phyloP scores from a whole-genome alignment of 2,113 vertebrate genomes.

The Callaeas wilsoni region DNA sequence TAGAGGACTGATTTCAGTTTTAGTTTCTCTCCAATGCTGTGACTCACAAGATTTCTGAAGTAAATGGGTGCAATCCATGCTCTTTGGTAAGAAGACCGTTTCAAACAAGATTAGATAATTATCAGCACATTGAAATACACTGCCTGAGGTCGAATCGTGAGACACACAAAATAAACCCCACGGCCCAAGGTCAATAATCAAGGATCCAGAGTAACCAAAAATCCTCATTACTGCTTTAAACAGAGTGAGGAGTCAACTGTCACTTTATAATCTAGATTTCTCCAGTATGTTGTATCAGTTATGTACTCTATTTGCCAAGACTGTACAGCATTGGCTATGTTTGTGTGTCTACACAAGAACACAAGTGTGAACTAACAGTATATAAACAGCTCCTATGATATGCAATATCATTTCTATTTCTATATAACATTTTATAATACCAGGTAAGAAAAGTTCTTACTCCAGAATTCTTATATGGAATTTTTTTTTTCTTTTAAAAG shows the following conservation, averaged over 20 bases:
- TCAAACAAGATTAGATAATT: not conserved
- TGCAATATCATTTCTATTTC: not conserved
- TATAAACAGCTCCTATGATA: not conserved
- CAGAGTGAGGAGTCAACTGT: not conserved
- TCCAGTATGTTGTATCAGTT: not conserved
- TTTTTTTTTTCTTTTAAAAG: not conserved
- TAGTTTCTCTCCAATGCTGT: not conserved
- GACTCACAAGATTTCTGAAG: not conserved
- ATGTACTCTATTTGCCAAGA: not conserved
- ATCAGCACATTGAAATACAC: not conserved
- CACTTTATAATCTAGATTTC: not conserved
- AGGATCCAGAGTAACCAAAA: not conserved
- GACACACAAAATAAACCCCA: not conserved
- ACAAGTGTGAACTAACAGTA: not conserved
- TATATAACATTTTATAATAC: not conserved
- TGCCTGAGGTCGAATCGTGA: not conserved
- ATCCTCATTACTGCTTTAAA: not conserved
- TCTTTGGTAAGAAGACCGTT: not conserved
- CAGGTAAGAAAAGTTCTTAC: not conserved
- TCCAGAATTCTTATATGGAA: not conserved
- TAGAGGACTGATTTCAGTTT: not conserved
- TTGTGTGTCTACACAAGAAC: not conserved
- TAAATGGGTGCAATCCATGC: not conserved
- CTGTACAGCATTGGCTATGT: not conserved
- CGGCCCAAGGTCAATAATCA: not conserved